Base-by-base conservation (phyloP, 2,888 invertebrate species). In the Cryptocheilus praepositus region DNA sequence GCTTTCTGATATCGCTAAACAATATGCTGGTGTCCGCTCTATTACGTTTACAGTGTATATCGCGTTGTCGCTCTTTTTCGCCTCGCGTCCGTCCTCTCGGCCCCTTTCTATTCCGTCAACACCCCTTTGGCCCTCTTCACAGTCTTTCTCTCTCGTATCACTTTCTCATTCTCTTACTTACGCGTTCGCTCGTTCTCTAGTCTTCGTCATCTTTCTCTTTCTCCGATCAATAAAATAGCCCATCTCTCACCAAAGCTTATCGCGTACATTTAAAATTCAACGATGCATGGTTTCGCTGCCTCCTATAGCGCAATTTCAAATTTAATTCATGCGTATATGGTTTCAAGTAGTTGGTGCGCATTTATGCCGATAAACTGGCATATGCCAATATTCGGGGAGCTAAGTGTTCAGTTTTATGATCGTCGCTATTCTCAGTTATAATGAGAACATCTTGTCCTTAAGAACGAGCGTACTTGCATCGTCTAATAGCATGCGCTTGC, bases 151-250 rank as follows among this genome's bases (percentile, higher is more conserved):
- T 18, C 61, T 36, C 62, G 51, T 19, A 54, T 53, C 25, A 45
- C 43, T 25, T 43, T 45, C 67, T 56, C 55, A 55, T 54, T 57
- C 43, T 58, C 44, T 61, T 61, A 61, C 55, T 57, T 53, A 61
- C 61, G 15, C 52, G 43, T 61, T 53, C 60, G 43, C 54, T 58
- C 55, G 11, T 51, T 53, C 63, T 51, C 64, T 61, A 22, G 22
- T 54, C 22, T n/a, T 59, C 71, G 74, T 77, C 72, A 61, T 71
- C 78, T 83, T 82, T 81, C 83, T 83, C 80, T 83, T 83, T 81
- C 84, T 80, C 77, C 85, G 87, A 88, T 88, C 88, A 87, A 87
- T 88, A 87, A 86, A 85, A 85, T 81, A 82, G 83, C 80, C 83
- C 83, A 85, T 85, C 85, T 85, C 81, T 77, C 80, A 79, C 80